Conservation (phyloP, 2,888 invertebrate species). For the Pachymerium ferrugineum region DNA sequence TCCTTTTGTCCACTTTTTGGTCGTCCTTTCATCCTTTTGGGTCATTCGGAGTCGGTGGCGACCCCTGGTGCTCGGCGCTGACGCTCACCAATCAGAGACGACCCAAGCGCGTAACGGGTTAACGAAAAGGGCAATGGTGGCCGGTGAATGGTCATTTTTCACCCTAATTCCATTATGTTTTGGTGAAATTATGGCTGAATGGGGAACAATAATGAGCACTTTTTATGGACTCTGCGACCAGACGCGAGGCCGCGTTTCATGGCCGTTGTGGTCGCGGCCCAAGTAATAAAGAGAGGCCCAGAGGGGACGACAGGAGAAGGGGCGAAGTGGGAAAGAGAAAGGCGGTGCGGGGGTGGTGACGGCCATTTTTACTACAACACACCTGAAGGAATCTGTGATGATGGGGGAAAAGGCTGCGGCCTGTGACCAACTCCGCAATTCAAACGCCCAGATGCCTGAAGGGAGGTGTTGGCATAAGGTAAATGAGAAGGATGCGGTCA, state of each 20-base stretch:
- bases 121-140: constrained; percentile 27
- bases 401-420: constrained; percentile 12
- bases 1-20: neutral
- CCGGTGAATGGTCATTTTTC: constrained; percentile 33
- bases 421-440: constrained; percentile 7
- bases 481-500: constrained; percentile 20
- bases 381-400: constrained; percentile 27
- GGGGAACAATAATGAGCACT: constrained; percentile 31
- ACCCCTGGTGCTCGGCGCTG: constrained; percentile 18
- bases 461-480: constrained; percentile 17
- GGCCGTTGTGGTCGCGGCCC: constrained; percentile 31
- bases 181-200: constrained; percentile 32
- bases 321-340: neutral
- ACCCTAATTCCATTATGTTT: constrained; percentile 34
- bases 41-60: neutral
- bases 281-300: constrained; percentile 28
- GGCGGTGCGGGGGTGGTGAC: neutral
- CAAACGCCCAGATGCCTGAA: constrained; percentile 11
- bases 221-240: constrained; percentile 30
- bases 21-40: neutral
- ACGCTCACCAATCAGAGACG: constrained; percentile 17
- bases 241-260: constrained; percentile 29
- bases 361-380: constrained; percentile 27
- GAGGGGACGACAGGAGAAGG: constrained; percentile 22
- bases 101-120: constrained; percentile 28